Conservation (phyloP, 2,797 vertebrate genomes). For the Alexandromys oeconomus region DNA sequence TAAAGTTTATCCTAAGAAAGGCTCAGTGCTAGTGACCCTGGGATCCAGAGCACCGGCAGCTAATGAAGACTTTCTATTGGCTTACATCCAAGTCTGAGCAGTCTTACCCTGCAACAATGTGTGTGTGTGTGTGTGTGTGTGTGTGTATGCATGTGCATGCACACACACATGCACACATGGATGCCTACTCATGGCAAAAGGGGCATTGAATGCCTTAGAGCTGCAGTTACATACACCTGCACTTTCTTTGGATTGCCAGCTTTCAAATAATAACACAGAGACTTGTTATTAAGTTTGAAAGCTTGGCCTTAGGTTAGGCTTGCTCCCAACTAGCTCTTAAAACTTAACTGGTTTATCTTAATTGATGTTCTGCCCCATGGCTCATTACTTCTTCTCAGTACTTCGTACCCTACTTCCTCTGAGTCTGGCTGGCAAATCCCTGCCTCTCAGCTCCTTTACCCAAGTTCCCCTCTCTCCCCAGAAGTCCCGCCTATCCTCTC, state of each 20-base stretch:
- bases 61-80: neutral
- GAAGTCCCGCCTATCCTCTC: neutral
- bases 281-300: neutral
- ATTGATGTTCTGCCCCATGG: neutral
- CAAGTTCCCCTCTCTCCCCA: neutral
- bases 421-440: neutral
- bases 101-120: neutral
- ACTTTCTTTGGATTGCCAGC: neutral
- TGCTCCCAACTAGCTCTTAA: neutral
- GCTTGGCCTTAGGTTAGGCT: neutral
- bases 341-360: neutral
- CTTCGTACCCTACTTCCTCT: neutral
- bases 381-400: neutral
- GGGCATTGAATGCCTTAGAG: neutral
- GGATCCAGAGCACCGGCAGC: neutral
- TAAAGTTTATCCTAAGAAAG: neutral
- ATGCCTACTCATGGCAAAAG: no score
- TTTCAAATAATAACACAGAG: neutral
- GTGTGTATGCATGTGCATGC: neutral
- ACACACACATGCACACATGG: no score
- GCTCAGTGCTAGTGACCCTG: neutral
- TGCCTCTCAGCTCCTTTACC: neutral
- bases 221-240: neutral
- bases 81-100: neutral
- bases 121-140: neutral